phyloP scores from a whole-genome alignment of 2,113 vertebrate genomes.

The Cettia cetti region DNA sequence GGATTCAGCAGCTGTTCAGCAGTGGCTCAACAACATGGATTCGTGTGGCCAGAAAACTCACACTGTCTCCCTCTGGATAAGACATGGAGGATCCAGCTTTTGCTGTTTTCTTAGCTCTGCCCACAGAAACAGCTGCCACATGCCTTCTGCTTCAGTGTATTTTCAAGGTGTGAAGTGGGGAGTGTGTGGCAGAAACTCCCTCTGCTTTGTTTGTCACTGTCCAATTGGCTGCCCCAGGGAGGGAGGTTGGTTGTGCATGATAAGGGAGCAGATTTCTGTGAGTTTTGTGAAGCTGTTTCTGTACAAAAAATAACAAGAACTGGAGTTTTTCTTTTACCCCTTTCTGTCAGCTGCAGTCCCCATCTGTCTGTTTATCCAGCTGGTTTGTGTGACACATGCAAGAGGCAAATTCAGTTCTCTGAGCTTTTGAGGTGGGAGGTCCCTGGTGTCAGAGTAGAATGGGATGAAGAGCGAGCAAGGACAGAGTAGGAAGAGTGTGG shows the following conservation, averaged over 20 bases:
- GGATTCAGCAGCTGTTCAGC: neutral
- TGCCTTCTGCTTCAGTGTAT: neutral
- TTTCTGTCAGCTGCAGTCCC: neutral
- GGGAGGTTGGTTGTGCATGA: neutral
- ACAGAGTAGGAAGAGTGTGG: neutral
- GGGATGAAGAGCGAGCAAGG: neutral
- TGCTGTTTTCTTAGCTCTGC: neutral
- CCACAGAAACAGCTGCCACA: neutral
- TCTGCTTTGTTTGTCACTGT: neutral
- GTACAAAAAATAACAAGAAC: neutral
- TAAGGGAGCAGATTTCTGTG: neutral
- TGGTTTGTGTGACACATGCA: fast-evolving
- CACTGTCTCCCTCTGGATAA: neutral
- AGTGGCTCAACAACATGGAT: neutral
- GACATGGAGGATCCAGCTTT: neutral
- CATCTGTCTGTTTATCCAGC: neutral
- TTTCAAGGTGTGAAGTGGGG: neutral
- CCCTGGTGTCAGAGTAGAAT: neutral
- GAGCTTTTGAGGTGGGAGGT: neutral
- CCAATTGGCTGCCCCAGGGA: neutral
- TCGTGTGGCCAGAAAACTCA: neutral
- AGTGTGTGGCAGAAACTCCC: neutral
- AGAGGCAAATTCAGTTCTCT: neutral
- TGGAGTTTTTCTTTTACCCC: neutral
- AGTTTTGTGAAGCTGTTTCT: neutral